Base-by-base conservation (phyloP, 2,888 invertebrate genomes). In the Gari tellinella region DNA sequence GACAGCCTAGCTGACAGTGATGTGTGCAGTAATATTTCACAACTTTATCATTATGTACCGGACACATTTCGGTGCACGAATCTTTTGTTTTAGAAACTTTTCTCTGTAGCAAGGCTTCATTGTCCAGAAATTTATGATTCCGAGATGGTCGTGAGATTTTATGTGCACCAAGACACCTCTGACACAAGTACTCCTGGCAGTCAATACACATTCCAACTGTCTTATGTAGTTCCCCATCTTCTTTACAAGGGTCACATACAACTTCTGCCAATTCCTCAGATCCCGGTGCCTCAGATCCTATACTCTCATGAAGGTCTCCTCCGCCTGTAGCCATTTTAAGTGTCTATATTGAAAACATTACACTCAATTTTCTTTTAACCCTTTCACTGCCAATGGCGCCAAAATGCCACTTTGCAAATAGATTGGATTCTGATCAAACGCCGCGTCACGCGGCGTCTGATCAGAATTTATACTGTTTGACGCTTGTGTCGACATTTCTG, bases 121-220 rank as follows among this genome's bases (percentile, higher is more conserved):
- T 37, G 37, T 58, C 37, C 15, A 58, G 14, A 1, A 58, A n/a
- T 8, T 19, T 21, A 19, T 58, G 58, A 31, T 37, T n/a, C 31
- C 37, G 25, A 14, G 21, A 37, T 1, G 58, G 46, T 21, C 21
- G 23, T 4, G 57, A 26, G 21, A 25, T 57, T 15, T 57, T 23
- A 23, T 58, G 58, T 46, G 2, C 26, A 31, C 7, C 23, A 31
- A 19, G 46, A 26, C 58, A 58, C 10, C 17, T 37, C 19, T 46
- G 23, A 37, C 58, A 58, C 1, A 58, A 46, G 37, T 58, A 46
- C n/a, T 58, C 37, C 1, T 46, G 10, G 37, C 58, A 58, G 17
- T 58, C 48, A n/a, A 25, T 17, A n/a, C 58, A 58, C 26, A 45
- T 46, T 26, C 58, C 46, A n/a, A 19, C 21, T 19, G 25, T 31